A percentile compares a stretch with the other conserved stretches of the same genome.
phyloP scores from a whole-genome alignment of 1,140 invertebrate species.

The Yoshiicerus persimilis region DNA sequence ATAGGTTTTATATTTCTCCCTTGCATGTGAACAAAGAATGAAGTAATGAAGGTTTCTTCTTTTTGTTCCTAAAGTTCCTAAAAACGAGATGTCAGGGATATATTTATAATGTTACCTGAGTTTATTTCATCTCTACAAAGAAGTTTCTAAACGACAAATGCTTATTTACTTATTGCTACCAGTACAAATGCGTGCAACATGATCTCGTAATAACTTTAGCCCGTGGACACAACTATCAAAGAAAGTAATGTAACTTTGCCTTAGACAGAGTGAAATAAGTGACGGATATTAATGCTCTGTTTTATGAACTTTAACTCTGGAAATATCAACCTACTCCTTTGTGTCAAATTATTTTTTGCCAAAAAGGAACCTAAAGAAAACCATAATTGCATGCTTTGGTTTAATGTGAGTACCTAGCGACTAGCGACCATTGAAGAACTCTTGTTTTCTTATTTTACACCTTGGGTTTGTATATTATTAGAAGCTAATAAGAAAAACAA shows the following conservation, averaged over 20 bases:
- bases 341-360: not conserved
- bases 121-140: too few species aligned
- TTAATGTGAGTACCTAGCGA: not conserved
- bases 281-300: too few species aligned
- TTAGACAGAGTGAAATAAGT: not conserved
- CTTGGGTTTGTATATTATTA: not conserved
- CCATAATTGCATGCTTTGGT: not conserved
- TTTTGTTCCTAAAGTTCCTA: too few species aligned
- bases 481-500: not conserved
- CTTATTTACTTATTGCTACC: not conserved
- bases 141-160: too few species aligned
- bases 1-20: not conserved
- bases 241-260: not conserved
- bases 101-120: too few species aligned
- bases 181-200: not conserved
- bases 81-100: not conserved
- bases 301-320: not conserved
- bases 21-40: not conserved
- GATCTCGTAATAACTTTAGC: not conserved
- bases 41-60: too few species aligned
- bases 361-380: not conserved
- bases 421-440: not conserved
- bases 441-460: not conserved
- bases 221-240: not conserved
- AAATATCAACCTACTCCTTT: too few species aligned